phyloP scores from a whole-genome alignment of 1,140 invertebrate species.

The Venturia canescens region DNA sequence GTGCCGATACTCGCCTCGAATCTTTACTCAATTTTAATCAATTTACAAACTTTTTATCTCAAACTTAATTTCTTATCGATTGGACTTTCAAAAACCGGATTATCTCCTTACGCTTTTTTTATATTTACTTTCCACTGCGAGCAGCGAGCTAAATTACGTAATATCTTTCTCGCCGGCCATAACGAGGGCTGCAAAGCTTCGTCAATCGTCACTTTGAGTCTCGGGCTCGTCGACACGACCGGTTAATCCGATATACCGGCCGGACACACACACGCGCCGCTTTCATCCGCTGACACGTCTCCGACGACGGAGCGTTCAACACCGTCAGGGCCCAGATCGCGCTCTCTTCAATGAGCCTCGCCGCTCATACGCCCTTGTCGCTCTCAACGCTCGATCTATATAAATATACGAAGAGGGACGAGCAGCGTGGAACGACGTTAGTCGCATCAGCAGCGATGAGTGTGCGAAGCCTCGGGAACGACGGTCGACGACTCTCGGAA shows the following conservation, averaged over 20 bases:
- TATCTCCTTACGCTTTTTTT: background rate
- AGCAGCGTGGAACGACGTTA: background rate
- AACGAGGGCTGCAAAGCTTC: conserved; percentile 7
- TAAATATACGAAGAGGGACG: background rate
- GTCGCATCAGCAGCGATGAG: conserved; percentile 1
- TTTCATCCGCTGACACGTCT: too few species aligned
- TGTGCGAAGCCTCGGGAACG: background rate
- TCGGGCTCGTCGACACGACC: background rate
- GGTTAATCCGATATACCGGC: conserved; percentile 5
- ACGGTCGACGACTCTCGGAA: conserved; percentile 13
- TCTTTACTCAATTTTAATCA: too few species aligned
- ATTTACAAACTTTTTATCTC: too few species aligned
- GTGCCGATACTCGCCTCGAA: too few species aligned
- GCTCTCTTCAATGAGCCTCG: too few species aligned
- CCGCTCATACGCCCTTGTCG: too few species aligned
- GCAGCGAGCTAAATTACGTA: background rate
- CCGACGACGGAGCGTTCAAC: too few species aligned
- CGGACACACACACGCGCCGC: too few species aligned
- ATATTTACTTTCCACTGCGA: background rate
- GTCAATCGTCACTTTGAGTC: conserved; percentile 10
- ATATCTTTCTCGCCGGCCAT: background rate
- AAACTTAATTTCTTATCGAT: too few species aligned
- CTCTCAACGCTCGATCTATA: background rate
- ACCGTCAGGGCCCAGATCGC: too few species aligned
- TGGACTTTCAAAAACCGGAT: too few species aligned